Evolutionary conservation across 1,140 invertebrate species (phyloP), one percentile per base, ranked within the genome.

Genomic region (Lepidurus couesii): DNA sequence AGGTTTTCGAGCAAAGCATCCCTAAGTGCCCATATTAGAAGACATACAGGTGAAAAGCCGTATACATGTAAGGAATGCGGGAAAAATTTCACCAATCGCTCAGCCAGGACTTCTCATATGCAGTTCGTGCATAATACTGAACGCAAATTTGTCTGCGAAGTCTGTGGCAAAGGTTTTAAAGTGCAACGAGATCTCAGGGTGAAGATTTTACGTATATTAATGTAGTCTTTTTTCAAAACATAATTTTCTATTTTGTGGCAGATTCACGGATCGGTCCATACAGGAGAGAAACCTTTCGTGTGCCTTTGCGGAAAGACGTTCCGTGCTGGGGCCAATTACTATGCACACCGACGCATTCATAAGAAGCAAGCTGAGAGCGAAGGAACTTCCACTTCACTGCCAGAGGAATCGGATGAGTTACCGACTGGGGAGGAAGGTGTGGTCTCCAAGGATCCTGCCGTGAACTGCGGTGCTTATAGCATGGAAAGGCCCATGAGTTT

Each of bases 11-110:
- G 1, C 21, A 44, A 24, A 74, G 78, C 73, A 75, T 65, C 53
- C 53, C 8, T 65, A 21, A 79, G 53, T 47, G 78, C 78, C 65
- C 78, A 79, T 26, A 44, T 79, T 0, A 75, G 75, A 75, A 42
- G 78, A 75, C 84, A 84, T 76, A 80, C 82, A 24, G 82, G 81
- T 7, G 76, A 79, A 34, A 84, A 82, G 77, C 81, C 81, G 11
- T 83, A 81, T 65, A 80, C 74, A 10, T 84, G 83, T 77, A 34
- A 75, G 34, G 79, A 81, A n/a, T 84, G 83, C 76, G 77, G 75
- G 6, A 84, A 83, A 79, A 45, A 73, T 26, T 84, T 84, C 11
- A 79, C 74, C 11, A 75, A 74, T 45, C 74, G 78, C n/a, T 79
- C 78, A 26, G 78, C 78, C 1, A 7, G 78, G 44, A 79, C 44